Evolutionary conservation across 2,797 vertebrate species (phyloP).

Genomic region (Sciurus vulgaris): DNA sequence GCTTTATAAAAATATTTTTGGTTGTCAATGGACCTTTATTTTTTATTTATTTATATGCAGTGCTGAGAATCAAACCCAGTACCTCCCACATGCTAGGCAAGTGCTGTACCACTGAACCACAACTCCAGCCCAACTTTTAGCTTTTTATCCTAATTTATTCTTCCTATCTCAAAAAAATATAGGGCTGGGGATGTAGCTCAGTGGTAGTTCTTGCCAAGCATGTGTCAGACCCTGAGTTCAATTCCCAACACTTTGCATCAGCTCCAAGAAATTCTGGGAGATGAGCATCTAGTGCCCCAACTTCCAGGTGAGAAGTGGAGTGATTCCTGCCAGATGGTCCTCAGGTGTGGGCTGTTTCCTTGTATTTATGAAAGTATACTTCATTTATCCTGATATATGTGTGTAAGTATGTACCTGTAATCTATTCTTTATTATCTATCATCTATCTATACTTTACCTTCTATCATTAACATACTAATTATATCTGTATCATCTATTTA

Average conservation of each 20-base stretch:
- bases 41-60: no score
- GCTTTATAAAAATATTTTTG: neutral
- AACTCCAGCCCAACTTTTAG: no score
- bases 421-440: neutral
- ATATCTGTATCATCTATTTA: neutral
- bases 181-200: no score
- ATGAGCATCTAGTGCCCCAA: no score
- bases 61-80: no score
- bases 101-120: no score
- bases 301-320: neutral
- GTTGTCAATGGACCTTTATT: no score
- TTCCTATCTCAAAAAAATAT: neutral
- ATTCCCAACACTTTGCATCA: neutral
- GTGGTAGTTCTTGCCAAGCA: no score
- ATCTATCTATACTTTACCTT: neutral
- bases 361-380: neutral
- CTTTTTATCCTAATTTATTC: neutral
- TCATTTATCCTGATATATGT: neutral
- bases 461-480: neutral
- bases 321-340: neutral
- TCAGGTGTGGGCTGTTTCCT: neutral
- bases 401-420: neutral
- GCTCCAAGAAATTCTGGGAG: neutral
- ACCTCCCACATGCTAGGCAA: no score
- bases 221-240: no score